Conservation (phyloP, 2,113 vertebrate genomes). For the Rhinoptilus africanus region DNA sequence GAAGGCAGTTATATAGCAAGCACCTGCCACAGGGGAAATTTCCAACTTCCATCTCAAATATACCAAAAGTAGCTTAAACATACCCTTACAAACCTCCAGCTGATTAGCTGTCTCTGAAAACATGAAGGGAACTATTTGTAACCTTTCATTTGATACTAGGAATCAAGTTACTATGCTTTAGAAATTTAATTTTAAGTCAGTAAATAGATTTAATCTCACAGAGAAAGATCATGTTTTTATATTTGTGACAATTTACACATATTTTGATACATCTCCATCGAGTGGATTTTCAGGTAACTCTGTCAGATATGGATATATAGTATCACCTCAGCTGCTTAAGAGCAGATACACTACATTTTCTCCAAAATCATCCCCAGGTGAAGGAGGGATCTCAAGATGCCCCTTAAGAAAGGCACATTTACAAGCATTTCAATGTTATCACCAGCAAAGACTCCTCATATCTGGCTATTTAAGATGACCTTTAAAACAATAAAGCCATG, state of each 20-base stretch:
- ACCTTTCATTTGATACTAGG: neutral
- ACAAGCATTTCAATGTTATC: neutral
- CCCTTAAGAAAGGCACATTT: neutral
- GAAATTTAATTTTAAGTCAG: neutral
- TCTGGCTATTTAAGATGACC: neutral
- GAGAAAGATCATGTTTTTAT: neutral
- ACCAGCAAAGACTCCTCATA: neutral
- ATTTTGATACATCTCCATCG: neutral
- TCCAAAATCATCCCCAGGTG: neutral
- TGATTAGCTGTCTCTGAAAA: neutral
- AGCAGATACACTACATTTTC: neutral
- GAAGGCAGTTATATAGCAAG: neutral
- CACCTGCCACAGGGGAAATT: neutral
- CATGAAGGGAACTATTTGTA: neutral
- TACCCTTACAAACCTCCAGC: neutral
- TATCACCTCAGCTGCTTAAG: neutral
- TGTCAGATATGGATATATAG: neutral
- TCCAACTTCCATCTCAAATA: neutral
- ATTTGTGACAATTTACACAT: neutral
- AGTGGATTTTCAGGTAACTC: neutral
- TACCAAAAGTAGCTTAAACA: neutral
- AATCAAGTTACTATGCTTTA: neutral
- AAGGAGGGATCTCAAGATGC: neutral
- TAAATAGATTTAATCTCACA: neutral
- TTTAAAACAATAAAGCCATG: neutral